Evolutionary conservation across 2,113 vertebrate species (phyloP).

Genomic region (Mustelus asterias): DNA sequence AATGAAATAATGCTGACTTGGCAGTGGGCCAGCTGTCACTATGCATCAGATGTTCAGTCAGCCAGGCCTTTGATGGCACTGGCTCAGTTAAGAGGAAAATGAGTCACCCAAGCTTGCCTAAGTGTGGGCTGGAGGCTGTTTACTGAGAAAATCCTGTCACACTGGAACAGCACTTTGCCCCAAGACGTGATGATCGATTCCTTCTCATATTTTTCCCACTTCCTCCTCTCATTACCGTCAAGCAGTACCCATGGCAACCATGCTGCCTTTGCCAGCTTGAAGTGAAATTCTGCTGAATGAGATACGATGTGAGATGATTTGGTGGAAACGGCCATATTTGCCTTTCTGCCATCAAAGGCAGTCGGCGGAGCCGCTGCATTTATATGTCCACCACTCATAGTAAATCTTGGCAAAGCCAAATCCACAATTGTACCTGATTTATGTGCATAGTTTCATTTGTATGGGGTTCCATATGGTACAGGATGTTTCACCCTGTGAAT

Average conservation of each 20-base stretch:
- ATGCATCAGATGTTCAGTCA: neutral
- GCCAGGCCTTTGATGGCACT: constrained; percentile 16
- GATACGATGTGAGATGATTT: neutral
- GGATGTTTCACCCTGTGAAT: neutral
- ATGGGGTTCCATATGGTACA: neutral
- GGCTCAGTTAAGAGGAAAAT: neutral
- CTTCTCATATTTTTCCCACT: constrained; percentile 15
- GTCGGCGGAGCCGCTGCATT: no score
- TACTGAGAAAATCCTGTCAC: constrained; percentile 31
- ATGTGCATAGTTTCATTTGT: neutral
- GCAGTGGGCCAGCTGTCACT: neutral
- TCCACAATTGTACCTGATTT: neutral
- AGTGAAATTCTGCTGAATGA: constrained; percentile 17
- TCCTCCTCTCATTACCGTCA: constrained; percentile 16
- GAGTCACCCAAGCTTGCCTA: constrained; percentile 17
- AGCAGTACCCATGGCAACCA: constrained; percentile 28
- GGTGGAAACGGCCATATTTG: neutral
- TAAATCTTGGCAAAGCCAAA: neutral
- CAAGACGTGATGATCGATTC: constrained; percentile 24
- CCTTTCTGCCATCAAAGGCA: neutral
- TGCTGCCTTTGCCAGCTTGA: neutral
- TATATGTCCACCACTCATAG: neutral
- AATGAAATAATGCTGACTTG: neutral
- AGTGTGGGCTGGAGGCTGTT: constrained; percentile 11
- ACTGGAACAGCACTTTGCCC: constrained; percentile 19